A percentile compares a stretch with the other conserved stretches of the same genome.
phyloP scores from a whole-genome alignment of 2,888 invertebrate genomes.

The Lissonota sp. region DNA sequence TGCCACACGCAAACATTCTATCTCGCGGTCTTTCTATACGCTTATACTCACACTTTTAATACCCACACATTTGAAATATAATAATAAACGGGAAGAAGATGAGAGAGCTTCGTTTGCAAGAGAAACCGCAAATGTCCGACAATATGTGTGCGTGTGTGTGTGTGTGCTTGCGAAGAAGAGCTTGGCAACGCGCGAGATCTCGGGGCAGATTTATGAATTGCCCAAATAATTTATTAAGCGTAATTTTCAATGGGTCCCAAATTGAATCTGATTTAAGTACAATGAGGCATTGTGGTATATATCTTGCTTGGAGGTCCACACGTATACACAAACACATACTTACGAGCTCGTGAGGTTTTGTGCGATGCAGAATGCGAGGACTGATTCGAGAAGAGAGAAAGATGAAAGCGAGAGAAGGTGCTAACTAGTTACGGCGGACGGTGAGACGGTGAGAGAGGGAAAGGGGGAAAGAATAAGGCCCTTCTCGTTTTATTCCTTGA shows the following conservation, averaged over 20 bases:
- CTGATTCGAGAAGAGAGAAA: slow-evolving; percentile 77
- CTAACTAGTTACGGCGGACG: slow-evolving; percentile 78
- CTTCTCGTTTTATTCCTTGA: slow-evolving; percentile 40
- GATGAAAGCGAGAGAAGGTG: slow-evolving; percentile 75
- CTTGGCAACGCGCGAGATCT: slow-evolving; percentile 31
- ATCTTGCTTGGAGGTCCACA: slow-evolving; percentile 57
- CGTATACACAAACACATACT: slow-evolving; percentile 14
- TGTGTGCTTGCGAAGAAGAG: slow-evolving; percentile 1
- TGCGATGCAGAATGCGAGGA: slow-evolving; percentile 75
- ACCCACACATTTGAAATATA: slow-evolving; percentile 39
- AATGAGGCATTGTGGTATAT: slow-evolving; percentile 80
- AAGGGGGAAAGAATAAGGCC: slow-evolving; percentile 24
- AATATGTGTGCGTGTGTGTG: slow-evolving; percentile 8
- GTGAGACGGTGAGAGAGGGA: neutral
- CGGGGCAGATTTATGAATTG: slow-evolving; percentile 82
- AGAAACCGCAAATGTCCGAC: too few species aligned
- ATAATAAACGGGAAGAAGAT: slow-evolving; percentile 34
- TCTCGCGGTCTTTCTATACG: neutral
- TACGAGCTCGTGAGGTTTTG: slow-evolving; percentile 9
- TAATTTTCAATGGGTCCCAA: slow-evolving; percentile 84
- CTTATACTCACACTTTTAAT: slow-evolving; percentile 53
- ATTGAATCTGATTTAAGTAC: slow-evolving; percentile 84
- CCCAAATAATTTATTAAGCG: slow-evolving; percentile 84
- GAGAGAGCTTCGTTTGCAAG: neutral
- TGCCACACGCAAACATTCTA: slow-evolving; percentile 19